Percentiles rank a stretch among this genome's conserved stretches.
Evolutionary conservation across 1,140 invertebrate genomes (phyloP).

Genomic region (Neomicropteryx cornuta): DNA sequence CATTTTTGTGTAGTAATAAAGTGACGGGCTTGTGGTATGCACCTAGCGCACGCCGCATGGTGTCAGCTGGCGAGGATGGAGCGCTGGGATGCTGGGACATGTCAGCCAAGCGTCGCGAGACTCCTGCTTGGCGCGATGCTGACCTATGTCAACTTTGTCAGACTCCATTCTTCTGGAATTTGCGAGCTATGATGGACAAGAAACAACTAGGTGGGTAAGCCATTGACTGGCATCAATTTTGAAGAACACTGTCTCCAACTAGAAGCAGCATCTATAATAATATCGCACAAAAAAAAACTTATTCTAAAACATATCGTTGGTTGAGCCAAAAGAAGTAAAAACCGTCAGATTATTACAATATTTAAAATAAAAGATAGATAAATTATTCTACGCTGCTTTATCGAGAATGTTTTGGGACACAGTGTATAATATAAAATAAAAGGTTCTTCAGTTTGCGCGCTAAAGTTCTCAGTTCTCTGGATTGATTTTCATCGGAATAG

Average conservation of each 20-base stretch:
- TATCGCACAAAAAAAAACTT: too few relatives aligned
- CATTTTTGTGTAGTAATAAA: constrained; percentile 51
- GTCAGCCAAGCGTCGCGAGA: constrained; percentile 75
- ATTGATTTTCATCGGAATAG: too few relatives aligned
- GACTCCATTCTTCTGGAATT: constrained; percentile 97
- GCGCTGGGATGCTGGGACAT: constrained; percentile 90
- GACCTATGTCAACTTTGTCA: constrained; percentile 90
- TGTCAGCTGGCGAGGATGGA: constrained; percentile 90
- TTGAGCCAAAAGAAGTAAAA: too few relatives aligned
- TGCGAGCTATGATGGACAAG: constrained; percentile 95
- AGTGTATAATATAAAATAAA: too few relatives aligned
- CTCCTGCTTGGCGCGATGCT: constrained; percentile 87
- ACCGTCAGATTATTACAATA: too few relatives aligned
- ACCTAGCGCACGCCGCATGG: constrained; percentile 65
- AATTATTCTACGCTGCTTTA: too few relatives aligned
- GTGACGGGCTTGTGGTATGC: constrained; percentile 76
- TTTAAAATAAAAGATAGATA: not conserved
- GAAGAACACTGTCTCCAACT: too few relatives aligned
- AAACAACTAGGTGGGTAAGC: constrained; percentile 67
- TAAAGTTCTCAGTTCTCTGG: too few relatives aligned
- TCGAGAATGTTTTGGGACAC: too few relatives aligned
- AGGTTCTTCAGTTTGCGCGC: too few relatives aligned
- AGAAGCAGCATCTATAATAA: too few relatives aligned
- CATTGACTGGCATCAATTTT: constrained; percentile 2
- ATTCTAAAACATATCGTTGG: too few relatives aligned